Percentiles rank a stretch among this genome's conserved stretches.
Evolutionary conservation across 2,797 vertebrate species (phyloP).

Genomic region (Denticeps clupeoides): DNA sequence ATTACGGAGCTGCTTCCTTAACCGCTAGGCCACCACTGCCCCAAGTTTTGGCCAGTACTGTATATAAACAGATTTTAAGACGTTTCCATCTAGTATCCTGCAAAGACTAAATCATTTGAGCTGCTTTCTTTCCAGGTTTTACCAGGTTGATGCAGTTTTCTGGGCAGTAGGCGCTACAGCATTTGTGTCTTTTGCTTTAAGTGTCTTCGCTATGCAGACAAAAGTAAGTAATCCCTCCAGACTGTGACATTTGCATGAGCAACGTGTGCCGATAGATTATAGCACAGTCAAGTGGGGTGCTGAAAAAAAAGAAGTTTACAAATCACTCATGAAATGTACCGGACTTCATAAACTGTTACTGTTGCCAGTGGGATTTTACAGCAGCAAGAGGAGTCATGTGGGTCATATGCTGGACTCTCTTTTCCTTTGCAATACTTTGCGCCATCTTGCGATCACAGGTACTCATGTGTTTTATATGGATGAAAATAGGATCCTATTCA

Average conservation of each 20-base stretch:
- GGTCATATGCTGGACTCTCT: conserved; percentile 43
- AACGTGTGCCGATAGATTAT: too few relatives aligned
- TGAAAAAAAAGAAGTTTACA: too few relatives aligned
- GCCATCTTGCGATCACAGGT: conserved; percentile 59
- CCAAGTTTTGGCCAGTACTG: too few relatives aligned
- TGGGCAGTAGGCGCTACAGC: conserved; percentile 64
- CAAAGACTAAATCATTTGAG: too few relatives aligned
- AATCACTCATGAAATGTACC: not conserved
- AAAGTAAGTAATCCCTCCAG: conserved; percentile 58
- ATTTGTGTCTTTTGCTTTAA: conserved; percentile 57
- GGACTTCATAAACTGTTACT: not conserved
- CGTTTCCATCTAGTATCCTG: too few relatives aligned
- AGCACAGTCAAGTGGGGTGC: too few relatives aligned
- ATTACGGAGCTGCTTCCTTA: too few relatives aligned
- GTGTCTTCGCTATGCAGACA: conserved; percentile 67
- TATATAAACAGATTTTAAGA: too few relatives aligned
- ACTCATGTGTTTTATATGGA: conserved; percentile 11
- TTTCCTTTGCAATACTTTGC: conserved; percentile 60
- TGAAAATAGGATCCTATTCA: not conserved
- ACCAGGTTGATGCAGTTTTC: conserved; percentile 51
- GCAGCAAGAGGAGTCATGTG: conserved; percentile 43
- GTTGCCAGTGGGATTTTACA: conserved; percentile 71
- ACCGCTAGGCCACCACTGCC: too few relatives aligned
- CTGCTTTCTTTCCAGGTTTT: conserved; percentile 56
- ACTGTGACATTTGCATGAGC: too few relatives aligned